A percentile compares a stretch with the other conserved stretches of the same genome.
phyloP scores from a whole-genome alignment of 2,888 invertebrate species.

The Stegophylla sp. region DNA sequence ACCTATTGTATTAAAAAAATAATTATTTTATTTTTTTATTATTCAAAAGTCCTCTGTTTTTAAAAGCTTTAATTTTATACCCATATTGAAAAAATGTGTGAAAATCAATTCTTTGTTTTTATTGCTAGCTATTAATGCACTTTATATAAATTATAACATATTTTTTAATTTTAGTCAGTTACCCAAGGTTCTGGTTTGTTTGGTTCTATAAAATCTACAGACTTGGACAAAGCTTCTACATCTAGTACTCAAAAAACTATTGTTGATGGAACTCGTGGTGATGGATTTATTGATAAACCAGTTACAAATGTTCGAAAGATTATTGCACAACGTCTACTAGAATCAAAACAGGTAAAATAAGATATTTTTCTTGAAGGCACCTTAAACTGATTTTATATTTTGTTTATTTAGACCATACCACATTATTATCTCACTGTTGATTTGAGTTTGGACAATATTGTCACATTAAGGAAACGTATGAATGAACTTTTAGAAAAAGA shows the following conservation, averaged over 20 bases:
- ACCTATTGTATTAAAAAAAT: too few relatives aligned
- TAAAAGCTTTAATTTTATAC: too few relatives aligned
- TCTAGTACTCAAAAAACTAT: constrained; percentile 63
- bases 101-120: too few relatives aligned
- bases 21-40: too few relatives aligned
- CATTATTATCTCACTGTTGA: constrained; percentile 95
- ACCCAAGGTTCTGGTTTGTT: constrained; percentile 80
- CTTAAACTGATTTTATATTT: constrained; percentile 25
- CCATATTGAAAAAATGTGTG: too few relatives aligned
- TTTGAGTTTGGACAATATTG: constrained; percentile 77
- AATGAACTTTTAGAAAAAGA: constrained; percentile 82
- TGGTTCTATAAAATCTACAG: constrained; percentile 82
- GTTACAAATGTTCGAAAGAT: constrained; percentile 82
- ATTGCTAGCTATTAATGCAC: too few relatives aligned
- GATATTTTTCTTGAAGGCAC: background rate
- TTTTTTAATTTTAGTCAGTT: constrained; percentile 63
- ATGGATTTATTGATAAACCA: constrained; percentile 78
- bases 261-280: constrained; percentile 65
- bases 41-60: too few relatives aligned
- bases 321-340: constrained; percentile 86
- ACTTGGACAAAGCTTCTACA: constrained; percentile 70
- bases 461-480: constrained; percentile 77
- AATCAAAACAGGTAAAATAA: constrained; percentile 74
- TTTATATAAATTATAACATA: too few relatives aligned
- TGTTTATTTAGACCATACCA: constrained; percentile 77